Evolutionary conservation across 2,797 vertebrate species (phyloP).

Genomic region (Halcyon badia): DNA sequence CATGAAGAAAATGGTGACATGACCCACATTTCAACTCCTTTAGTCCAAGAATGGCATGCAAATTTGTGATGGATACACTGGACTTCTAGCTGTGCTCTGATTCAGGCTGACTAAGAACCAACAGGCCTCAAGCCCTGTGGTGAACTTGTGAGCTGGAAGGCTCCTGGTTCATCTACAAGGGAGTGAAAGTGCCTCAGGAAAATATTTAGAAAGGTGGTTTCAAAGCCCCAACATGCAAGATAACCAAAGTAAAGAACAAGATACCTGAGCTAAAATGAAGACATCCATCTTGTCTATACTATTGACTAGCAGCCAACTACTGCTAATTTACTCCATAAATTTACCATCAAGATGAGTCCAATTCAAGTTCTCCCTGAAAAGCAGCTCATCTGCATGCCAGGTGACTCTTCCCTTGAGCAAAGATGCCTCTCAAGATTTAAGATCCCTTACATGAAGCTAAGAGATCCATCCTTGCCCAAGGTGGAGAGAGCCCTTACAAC

Average conservation of each 20-base stretch:
- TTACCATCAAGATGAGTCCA: neutral
- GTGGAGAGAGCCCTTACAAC: neutral
- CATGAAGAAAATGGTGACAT: neutral
- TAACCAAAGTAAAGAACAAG: neutral
- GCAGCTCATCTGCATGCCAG: neutral
- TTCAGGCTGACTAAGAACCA: neutral
- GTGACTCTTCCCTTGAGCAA: neutral
- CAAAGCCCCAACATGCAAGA: neutral
- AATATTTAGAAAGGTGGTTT: neutral
- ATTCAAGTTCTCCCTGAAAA: neutral
- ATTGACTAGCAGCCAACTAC: neutral
- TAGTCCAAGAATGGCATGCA: neutral
- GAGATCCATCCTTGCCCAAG: neutral
- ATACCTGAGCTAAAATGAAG: neutral
- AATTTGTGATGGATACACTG: neutral
- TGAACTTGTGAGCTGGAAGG: neutral
- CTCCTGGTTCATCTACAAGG: neutral
- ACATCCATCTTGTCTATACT: neutral
- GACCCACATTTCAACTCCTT: neutral
- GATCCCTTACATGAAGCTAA: neutral
- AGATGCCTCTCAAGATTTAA: fast-evolving
- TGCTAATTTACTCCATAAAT: neutral
- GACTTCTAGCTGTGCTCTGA: neutral
- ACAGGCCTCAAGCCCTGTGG: neutral
- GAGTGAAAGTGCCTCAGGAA: neutral